These are phyloP conservation scores for Apodemus speciosus DNA, from an alignment of 2,113 vertebrate species.

Conservation along the genomic window DNA sequence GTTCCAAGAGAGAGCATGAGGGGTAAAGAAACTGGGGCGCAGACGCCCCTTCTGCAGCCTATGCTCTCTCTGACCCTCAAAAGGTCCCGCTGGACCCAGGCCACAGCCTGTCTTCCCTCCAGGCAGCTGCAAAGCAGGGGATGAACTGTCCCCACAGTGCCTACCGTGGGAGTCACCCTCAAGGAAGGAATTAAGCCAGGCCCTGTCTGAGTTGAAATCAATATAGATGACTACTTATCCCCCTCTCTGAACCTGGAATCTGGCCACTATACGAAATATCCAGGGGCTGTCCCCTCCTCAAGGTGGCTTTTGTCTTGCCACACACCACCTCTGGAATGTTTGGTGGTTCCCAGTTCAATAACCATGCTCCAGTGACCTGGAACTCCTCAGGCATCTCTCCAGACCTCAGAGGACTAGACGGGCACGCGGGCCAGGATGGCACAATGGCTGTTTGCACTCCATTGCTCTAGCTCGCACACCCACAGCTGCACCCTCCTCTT, in stretches of 20 bases:
- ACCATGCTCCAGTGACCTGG: slow-evolving; percentile 5
- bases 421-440: not conserved
- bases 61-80: no score
- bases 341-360: not conserved
- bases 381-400: not conserved
- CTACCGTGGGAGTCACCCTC: not conserved
- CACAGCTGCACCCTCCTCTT: not conserved
- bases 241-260: not conserved
- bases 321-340: not conserved
- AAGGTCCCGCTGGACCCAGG: accelerated
- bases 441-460: accelerated
- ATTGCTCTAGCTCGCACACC: not conserved
- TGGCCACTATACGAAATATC: not conserved
- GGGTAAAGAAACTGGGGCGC: not conserved
- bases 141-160: accelerated
- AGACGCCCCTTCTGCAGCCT: not conserved
- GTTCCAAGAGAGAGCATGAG: not conserved
- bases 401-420: not conserved
- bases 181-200: not conserved
- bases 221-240: not conserved
- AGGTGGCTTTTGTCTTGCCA: not conserved
- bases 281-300: not conserved
- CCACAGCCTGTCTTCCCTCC: not conserved
- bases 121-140: not conserved
- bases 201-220: not conserved